Percentiles rank a stretch among this genome's conserved stretches.
These are phyloP conservation scores for Drosophila diplacantha DNA, from an alignment of 2,888 invertebrate genomes.

Conservation along the genomic window DNA sequence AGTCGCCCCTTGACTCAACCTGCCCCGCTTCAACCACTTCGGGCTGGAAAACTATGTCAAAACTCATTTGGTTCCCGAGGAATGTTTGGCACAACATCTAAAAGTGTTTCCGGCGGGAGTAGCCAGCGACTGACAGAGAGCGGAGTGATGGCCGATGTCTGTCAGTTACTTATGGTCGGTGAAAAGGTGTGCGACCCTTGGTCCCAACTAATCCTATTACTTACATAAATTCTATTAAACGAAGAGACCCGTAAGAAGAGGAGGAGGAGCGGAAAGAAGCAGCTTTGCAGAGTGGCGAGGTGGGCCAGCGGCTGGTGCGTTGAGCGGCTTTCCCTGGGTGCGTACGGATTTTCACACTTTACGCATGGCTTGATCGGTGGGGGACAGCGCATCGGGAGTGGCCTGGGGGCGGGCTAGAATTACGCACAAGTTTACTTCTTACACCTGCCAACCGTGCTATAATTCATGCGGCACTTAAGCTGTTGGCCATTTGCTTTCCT, in stretches of 20 bases:
- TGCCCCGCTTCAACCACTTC: slow-evolving; percentile 5
- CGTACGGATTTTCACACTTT: slow-evolving; percentile 66
- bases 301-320: slow-evolving; percentile 21
- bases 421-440: slow-evolving; percentile 44
- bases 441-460: slow-evolving; percentile 22
- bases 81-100: slow-evolving; percentile 25
- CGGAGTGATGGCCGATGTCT: slow-evolving; percentile 10
- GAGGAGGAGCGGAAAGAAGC: neutral
- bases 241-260: slow-evolving; percentile 29
- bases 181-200: slow-evolving; percentile 37
- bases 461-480: slow-evolving; percentile 19
- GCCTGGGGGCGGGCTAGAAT: slow-evolving; percentile 1
- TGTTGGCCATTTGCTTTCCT: slow-evolving; percentile 7
- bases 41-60: slow-evolving; percentile 33
- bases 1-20: neutral
- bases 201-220: slow-evolving; percentile 61
- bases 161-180: slow-evolving; percentile 17
- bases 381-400: neutral
- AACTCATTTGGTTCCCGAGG: slow-evolving; percentile 20
- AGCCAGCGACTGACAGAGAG: neutral
- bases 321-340: slow-evolving; percentile 37
- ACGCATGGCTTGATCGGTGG: slow-evolving; percentile 50
- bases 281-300: slow-evolving; percentile 1
- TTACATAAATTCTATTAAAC: slow-evolving; percentile 56
- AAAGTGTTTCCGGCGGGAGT: slow-evolving; percentile 19